Conservation (phyloP, 2,888 invertebrate species). For the Spodoptera picta region DNA sequence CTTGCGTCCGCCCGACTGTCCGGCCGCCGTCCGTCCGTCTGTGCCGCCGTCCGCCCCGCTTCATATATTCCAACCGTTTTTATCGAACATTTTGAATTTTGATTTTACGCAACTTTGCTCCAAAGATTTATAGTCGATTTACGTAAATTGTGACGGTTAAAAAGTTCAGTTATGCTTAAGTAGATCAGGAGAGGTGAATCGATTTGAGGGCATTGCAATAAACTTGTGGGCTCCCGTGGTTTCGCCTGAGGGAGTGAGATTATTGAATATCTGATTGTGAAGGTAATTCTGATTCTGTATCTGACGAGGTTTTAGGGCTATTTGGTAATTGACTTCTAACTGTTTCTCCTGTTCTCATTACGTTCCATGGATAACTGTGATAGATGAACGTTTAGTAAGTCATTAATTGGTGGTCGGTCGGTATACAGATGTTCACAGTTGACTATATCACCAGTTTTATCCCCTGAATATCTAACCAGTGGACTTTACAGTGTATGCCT, state of each 20-base stretch:
- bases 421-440: no score
- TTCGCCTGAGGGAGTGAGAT: background rate
- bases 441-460: no score
- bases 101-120: conserved; percentile 70
- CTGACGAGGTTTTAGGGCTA: no score
- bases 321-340: no score
- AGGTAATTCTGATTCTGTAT: no score
- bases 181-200: conserved; percentile 27
- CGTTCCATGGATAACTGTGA: no score
- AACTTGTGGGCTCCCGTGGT: background rate
- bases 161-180: conserved; percentile 51
- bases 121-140: conserved; percentile 73
- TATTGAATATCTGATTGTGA: no score
- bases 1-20: conserved; percentile 77
- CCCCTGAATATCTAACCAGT: no score
- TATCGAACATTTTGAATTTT: conserved; percentile 76
- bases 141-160: conserved; percentile 54
- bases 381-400: no score
- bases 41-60: conserved; percentile 53
- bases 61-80: conserved; percentile 77
- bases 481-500: no score
- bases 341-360: no score
- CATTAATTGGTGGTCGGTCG: no score
- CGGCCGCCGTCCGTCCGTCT: conserved; percentile 60
- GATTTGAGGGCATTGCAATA: conserved; percentile 20